Conservation (phyloP, 2,113 vertebrate genomes). For the Copsychus sechellarum region DNA sequence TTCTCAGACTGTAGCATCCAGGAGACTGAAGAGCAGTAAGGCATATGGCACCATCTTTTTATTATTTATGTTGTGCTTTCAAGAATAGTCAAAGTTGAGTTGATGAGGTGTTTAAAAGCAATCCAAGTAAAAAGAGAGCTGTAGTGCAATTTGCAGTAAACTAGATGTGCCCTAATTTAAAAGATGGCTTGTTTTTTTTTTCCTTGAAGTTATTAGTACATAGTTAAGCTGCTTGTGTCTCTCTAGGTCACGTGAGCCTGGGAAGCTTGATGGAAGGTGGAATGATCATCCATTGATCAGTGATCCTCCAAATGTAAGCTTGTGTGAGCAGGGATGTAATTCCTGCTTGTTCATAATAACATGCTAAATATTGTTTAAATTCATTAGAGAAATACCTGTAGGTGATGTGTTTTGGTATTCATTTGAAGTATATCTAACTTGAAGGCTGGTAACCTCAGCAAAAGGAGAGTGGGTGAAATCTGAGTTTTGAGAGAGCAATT, state of each 20-base stretch:
- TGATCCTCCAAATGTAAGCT: conserved; percentile 74
- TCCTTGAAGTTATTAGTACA: background rate
- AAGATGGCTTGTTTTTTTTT: background rate
- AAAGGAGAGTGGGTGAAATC: background rate
- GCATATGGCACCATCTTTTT: background rate
- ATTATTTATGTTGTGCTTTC: background rate
- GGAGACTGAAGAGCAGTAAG: conserved; percentile 79
- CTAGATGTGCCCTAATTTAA: background rate
- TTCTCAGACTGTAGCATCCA: conserved; percentile 78
- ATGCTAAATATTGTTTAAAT: background rate
- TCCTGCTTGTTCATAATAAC: background rate
- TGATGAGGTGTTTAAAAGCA: background rate
- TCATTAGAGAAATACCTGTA: background rate
- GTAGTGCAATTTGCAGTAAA: background rate
- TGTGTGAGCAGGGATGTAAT: background rate
- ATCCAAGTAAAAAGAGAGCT: background rate
- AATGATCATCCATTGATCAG: conserved; percentile 63
- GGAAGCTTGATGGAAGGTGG: conserved; percentile 76
- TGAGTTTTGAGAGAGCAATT: background rate
- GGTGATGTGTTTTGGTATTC: background rate
- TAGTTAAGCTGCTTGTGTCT: background rate
- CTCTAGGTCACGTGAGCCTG: conserved; percentile 72
- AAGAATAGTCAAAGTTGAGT: background rate
- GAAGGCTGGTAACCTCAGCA: background rate
- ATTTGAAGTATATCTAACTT: background rate